Conservation (phyloP, 2,797 vertebrate genomes). For the Buphagus erythrorhynchus region DNA sequence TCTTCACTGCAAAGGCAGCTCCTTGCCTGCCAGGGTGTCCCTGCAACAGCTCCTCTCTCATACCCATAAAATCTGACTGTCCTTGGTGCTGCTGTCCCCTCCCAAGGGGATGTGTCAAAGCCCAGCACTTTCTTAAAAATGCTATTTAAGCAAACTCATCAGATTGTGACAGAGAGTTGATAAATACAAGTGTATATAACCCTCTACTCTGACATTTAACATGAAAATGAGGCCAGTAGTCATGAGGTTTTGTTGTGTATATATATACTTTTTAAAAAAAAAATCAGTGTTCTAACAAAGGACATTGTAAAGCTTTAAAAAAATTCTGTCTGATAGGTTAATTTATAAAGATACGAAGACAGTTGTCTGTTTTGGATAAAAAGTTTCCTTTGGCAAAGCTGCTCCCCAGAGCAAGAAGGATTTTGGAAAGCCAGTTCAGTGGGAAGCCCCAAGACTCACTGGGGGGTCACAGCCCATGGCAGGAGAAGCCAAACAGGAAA, state of each 20-base stretch:
- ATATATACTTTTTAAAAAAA: neutral
- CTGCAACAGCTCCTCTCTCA: neutral
- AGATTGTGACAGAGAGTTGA: neutral
- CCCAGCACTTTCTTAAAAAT: neutral
- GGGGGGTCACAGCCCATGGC: fast-evolving
- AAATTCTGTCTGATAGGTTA: neutral
- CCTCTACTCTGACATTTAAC: neutral
- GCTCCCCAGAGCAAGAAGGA: neutral
- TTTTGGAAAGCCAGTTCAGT: neutral
- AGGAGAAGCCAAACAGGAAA: neutral
- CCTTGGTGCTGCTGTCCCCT: neutral
- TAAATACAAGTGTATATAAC: neutral
- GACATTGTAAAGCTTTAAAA: neutral
- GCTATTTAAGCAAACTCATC: neutral
- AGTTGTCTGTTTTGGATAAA: neutral
- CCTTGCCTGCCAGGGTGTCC: neutral
- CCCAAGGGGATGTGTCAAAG: neutral
- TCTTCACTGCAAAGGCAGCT: neutral
- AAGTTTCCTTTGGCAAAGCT: neutral
- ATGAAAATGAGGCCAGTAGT: neutral
- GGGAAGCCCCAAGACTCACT: neutral
- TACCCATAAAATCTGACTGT: neutral
- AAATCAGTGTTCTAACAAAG: neutral
- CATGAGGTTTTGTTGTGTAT: fast-evolving
- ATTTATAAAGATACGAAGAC: neutral